A percentile compares a stretch with the other conserved stretches of the same genome.
Conservation (phyloP, 2,797 vertebrate genomes). For the Chiropotes sagulatus region DNA sequence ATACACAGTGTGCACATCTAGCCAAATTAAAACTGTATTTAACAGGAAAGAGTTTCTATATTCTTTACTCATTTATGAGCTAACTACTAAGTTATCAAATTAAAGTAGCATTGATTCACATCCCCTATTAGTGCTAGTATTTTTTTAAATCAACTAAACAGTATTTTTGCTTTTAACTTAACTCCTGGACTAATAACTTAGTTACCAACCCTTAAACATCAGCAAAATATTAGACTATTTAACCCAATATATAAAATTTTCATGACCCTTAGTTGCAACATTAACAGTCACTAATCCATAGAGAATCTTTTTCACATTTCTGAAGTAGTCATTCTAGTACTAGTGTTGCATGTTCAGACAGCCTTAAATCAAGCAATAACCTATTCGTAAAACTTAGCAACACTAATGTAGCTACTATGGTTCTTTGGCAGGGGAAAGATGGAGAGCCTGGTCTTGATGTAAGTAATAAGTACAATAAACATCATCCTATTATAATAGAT, state of each 20-base stretch:
- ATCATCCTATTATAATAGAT: conserved; percentile 46
- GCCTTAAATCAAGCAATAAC: neutral
- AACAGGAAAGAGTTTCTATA: neutral
- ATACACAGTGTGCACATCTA: neutral
- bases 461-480: conserved; percentile 85
- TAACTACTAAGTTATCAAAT: neutral
- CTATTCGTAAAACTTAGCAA: conserved; percentile 50
- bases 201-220: neutral
- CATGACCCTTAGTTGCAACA: neutral
- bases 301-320: neutral
- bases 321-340: neutral
- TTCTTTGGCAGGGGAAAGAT: conserved; percentile 93
- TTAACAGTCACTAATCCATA: neutral
- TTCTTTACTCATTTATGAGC: neutral
- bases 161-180: neutral
- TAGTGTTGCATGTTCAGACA: conserved; percentile 26
- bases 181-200: conserved; percentile 31
- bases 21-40: neutral
- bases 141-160: conserved; percentile 15
- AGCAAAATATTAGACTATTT: conserved; percentile 61
- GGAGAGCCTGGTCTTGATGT: conserved; percentile 98
- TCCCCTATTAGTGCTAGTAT: neutral
- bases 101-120: neutral
- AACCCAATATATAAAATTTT: conserved; percentile 39
- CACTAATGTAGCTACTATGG: conserved; percentile 82